Evolutionary conservation across 2,797 vertebrate genomes (phyloP).

Genomic region (Pogonophryne albipinna): DNA sequence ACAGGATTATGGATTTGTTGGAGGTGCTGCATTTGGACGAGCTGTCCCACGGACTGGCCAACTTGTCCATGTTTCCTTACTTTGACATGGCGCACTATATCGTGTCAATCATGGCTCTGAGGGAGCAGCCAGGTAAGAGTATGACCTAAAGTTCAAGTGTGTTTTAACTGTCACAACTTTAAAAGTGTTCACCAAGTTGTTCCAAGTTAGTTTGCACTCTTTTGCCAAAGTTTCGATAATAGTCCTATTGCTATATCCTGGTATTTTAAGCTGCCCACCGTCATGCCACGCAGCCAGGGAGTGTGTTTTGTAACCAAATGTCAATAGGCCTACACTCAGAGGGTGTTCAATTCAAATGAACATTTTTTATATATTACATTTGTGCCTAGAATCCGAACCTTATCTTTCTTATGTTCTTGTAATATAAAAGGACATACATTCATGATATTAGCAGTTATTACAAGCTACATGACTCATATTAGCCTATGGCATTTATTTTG

Average conservation of each 20-base stretch:
- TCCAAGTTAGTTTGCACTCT: not conserved
- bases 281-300: not conserved
- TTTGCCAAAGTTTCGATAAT: not conserved
- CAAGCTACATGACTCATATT: not conserved
- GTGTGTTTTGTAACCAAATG: not conserved
- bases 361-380: not conserved
- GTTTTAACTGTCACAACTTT: rapidly evolving
- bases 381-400: not conserved
- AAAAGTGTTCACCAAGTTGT: not conserved
- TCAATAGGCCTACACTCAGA: not conserved
- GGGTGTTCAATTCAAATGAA: not conserved
- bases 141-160: not conserved
- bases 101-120: slow-evolving; percentile 90
- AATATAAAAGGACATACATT: not conserved
- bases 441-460: not conserved
- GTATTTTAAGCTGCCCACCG: not conserved
- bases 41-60: slow-evolving; percentile 87
- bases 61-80: slow-evolving; percentile 92
- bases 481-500: not conserved
- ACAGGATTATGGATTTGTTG: slow-evolving; percentile 75
- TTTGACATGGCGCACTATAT: slow-evolving; percentile 96
- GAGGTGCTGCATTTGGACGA: slow-evolving; percentile 76
- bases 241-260: not conserved
- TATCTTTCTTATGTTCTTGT: not conserved
- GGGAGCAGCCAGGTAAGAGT: slow-evolving; percentile 92